Conservation (phyloP, 2,888 invertebrate species). For the Drosophila aldrichi region DNA sequence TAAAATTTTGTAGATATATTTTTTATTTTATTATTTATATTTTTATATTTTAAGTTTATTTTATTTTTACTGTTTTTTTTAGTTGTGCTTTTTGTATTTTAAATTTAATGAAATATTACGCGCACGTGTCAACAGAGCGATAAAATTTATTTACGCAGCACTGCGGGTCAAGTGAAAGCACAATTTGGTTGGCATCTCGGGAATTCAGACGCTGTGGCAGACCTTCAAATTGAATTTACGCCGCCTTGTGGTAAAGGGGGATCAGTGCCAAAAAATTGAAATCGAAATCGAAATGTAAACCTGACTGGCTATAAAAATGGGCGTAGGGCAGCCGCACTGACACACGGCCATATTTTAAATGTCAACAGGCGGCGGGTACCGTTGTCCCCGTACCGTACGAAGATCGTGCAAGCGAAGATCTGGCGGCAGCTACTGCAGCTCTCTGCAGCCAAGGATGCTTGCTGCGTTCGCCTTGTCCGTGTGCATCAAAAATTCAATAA, state of each 20-base stretch:
- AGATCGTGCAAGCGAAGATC: conserved; percentile 9
- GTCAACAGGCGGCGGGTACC: conserved; percentile 64
- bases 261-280: conserved; percentile 60
- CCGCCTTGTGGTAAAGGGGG: conserved; percentile 32
- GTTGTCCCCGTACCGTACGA: conserved; percentile 4
- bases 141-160: conserved; percentile 83
- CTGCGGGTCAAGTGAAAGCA: conserved; percentile 84
- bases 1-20: conserved; percentile 7
- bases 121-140: conserved; percentile 78
- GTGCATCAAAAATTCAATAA: conserved; percentile 80
- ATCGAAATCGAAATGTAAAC: conserved; percentile 78
- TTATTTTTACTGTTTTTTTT: not conserved
- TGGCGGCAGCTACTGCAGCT: conserved; percentile 15
- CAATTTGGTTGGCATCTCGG: conserved; percentile 72
- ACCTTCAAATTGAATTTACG: conserved; percentile 80
- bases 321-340: conserved; percentile 83
- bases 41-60: conserved; percentile 11
- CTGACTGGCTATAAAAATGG: conserved; percentile 80
- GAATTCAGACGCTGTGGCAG: conserved; percentile 55
- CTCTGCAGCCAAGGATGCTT: conserved; percentile 52
- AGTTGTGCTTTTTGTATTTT: conserved; percentile 32
- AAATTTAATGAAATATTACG: conserved; percentile 77
- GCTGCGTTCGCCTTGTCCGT: conserved; percentile 62
- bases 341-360: conserved; percentile 84
- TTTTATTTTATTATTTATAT: conserved; percentile 24